Evolutionary conservation across 2,888 invertebrate genomes (phyloP).

Genomic region (Opisthograptis luteolata): DNA sequence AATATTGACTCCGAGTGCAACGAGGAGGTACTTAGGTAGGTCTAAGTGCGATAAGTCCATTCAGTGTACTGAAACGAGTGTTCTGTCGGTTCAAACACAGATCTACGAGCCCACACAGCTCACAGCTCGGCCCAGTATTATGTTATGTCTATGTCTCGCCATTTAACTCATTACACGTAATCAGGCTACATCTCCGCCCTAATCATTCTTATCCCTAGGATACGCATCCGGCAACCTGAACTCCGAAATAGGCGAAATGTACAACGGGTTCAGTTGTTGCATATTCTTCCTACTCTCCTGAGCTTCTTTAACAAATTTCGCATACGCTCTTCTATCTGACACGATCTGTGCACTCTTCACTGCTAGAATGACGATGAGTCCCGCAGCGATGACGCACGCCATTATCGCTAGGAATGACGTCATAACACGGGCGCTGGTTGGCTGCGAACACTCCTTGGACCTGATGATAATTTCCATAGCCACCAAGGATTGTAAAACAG

Average conservation of each 20-base stretch:
- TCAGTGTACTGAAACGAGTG: no score
- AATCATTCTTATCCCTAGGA: slow-evolving; percentile 72
- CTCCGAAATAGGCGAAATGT: slow-evolving; percentile 84
- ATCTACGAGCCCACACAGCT: no score
- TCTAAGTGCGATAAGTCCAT: no score
- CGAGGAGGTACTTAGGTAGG: no score
- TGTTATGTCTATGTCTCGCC: no score
- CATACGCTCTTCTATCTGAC: slow-evolving; percentile 82
- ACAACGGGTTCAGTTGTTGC: slow-evolving; percentile 85
- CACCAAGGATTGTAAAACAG: slow-evolving; percentile 53
- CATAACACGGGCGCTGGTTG: slow-evolving; percentile 67
- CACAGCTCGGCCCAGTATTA: no score
- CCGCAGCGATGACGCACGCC: slow-evolving; percentile 72
- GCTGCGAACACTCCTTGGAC: slow-evolving; percentile 64
- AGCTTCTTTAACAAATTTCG: slow-evolving; percentile 76
- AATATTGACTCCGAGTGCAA: no score
- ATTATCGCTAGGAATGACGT: slow-evolving; percentile 68
- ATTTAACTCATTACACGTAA: no score
- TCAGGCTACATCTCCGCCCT: background rate
- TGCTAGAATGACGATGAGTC: slow-evolving; percentile 69
- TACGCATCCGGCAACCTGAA: slow-evolving; percentile 82
- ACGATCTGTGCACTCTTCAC: slow-evolving; percentile 70
- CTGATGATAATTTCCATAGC: slow-evolving; percentile 67
- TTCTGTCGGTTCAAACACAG: no score
- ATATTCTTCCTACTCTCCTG: slow-evolving; percentile 66